phyloP scores from a whole-genome alignment of 2,113 vertebrate genomes.

The Gobius niger region DNA sequence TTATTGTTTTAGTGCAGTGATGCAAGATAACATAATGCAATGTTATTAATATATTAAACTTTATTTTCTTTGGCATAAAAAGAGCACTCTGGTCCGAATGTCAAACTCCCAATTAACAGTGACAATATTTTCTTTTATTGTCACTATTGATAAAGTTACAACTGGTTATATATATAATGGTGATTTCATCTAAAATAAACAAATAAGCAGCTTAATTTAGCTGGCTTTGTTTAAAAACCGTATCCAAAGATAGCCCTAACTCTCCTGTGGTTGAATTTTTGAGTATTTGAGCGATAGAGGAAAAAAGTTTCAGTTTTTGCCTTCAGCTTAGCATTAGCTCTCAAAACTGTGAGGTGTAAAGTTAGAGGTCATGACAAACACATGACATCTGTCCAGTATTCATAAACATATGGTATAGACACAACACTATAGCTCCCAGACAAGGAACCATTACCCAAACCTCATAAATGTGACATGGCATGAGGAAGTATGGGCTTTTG shows the following conservation, averaged over 20 bases:
- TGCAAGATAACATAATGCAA: background rate
- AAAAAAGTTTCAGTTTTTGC: background rate
- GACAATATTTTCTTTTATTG: slow-evolving; percentile 3
- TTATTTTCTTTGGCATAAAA: background rate
- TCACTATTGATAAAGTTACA: background rate
- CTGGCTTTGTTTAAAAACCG: background rate
- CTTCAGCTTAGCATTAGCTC: background rate
- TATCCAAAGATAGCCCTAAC: background rate
- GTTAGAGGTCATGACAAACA: no score
- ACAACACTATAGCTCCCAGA: background rate
- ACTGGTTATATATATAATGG: background rate
- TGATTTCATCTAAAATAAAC: background rate
- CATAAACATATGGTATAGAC: background rate
- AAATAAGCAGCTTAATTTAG: background rate
- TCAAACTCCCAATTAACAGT: background rate
- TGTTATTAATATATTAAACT: slow-evolving; percentile 1
- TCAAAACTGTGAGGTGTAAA: no score
- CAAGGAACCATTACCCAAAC: background rate
- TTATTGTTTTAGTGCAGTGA: background rate
- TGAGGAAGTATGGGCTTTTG: background rate
- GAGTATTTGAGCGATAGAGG: background rate
- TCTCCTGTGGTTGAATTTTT: background rate
- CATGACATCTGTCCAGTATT: no score
- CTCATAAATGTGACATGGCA: background rate
- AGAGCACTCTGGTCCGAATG: background rate